Evolutionary conservation across 2,888 invertebrate species (phyloP).

Genomic region (Cephalotes varians): DNA sequence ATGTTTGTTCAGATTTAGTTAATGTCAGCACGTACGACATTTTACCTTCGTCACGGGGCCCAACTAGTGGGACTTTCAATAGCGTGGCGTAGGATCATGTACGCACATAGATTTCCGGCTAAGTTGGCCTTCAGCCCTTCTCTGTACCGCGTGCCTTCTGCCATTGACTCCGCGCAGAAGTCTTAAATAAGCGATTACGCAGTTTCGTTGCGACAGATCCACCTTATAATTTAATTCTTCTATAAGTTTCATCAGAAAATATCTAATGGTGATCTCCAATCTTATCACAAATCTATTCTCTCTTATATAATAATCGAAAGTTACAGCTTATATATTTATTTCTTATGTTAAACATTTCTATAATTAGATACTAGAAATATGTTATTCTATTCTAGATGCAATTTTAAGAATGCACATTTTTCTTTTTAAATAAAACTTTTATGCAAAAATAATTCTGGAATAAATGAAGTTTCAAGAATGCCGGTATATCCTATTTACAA

Average conservation of each 20-base stretch:
- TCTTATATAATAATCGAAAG: not conserved
- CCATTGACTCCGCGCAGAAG: slow-evolving; percentile 66
- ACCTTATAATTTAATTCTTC: not conserved
- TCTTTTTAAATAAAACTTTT: not conserved
- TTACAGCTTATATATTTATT: not conserved
- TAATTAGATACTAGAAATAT: not conserved
- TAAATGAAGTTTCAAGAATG: not conserved
- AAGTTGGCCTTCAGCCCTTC: slow-evolving; percentile 62
- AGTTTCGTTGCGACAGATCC: slow-evolving; percentile 6
- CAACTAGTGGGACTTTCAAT: slow-evolving; percentile 66
- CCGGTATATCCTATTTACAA: slow-evolving; percentile 16
- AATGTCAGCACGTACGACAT: slow-evolving; percentile 77
- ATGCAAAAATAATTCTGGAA: not conserved
- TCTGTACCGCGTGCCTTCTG: slow-evolving; percentile 65
- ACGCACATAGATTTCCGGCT: slow-evolving; percentile 68
- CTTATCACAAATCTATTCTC: not conserved
- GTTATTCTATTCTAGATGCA: not conserved
- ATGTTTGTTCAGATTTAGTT: slow-evolving; percentile 84
- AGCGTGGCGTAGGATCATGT: slow-evolving; percentile 52
- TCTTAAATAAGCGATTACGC: slow-evolving; percentile 62
- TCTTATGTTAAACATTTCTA: not conserved
- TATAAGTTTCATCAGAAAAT: not conserved
- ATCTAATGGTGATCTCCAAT: slow-evolving; percentile 1
- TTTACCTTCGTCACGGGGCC: slow-evolving; percentile 75
- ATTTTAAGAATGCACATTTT: not conserved